Base-by-base conservation (phyloP, 1,140 invertebrate genomes). In the Conus betulinus region DNA sequence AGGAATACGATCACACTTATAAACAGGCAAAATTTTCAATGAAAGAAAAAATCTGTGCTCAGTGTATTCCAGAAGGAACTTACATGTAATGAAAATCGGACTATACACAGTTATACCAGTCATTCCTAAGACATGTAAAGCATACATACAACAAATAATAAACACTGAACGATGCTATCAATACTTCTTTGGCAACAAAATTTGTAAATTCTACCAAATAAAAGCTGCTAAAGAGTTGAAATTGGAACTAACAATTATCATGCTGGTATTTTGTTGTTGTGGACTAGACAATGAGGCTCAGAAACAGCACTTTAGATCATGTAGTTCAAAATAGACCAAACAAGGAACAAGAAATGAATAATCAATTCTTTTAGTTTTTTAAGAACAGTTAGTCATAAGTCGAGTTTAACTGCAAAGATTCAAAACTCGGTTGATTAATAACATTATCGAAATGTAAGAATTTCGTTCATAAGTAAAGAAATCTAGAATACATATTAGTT, bases 21-120 rank as follows among this genome's bases (percentile, higher is more conserved):
- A 39, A 39, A 39, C 39, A 39, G 39, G 39, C 39, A 5, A 60
- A 60, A 11, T 2, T 60, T 15, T 11, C 57, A 60, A 15, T 60
- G 57, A 60, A 8, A 60, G 15, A 8, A 60, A 60, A 60, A 60
- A 60, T 60, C 57, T 60, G 57, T 11, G 15, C 57, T 60, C 8
- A 0, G 57, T 60, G 57, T 60, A 60, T 11, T 60, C 57, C n/a
- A n/a, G 57, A 15, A 5, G 8, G 8, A 11, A 60, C 4, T 60
- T 60, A 60, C 8, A 60, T 60, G 15, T 15, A 60, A 15, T 60
- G n/a, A 74, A 74, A 25, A 11, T 74, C 17, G 23, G 11, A 74
- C 67, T 74, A 74, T 20, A 81, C 51, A 81, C 79, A 81, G 13
- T 51, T 53, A 81, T 81, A 81, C 15, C 51, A 53, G 17, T 81